Evolutionary conservation across 1,140 invertebrate genomes (phyloP), one percentile per base, ranked within the genome.

Genomic region (Elymnias hypermnestra): DNA sequence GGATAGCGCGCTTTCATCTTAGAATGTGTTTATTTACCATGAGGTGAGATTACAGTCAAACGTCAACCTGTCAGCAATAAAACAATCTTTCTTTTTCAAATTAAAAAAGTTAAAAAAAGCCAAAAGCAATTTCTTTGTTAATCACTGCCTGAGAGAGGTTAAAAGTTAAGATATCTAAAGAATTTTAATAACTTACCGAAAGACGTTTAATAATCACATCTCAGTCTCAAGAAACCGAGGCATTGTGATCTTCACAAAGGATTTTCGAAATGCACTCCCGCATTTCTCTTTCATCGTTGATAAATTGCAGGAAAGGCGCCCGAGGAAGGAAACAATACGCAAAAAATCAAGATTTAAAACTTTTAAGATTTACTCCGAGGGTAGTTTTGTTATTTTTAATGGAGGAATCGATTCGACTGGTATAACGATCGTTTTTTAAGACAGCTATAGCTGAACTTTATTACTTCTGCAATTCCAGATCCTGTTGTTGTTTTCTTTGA

Each of bases 181-280:
- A 22, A 19, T 49, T 40, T 49, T 43, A 44, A 43, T 51, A 51
- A 44, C 36, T 51, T 39, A 12, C 17, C 35, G 25, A 10, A 44
- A 47, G 35, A 44, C 48, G n/a, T 29, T 38, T 39, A 51, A 44
- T 39, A 51, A 51, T 51, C 48, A 36, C 46, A 43, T 44, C 41
- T 38, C 26, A 17, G 48, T 37, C 40, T 38, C 43, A 46, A 25
- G 18, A 14, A 39, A 47, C n/a, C 10, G 18, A 13, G 21, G 23
- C 41, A 55, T 55, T 55, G 52, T 55, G 41, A 9, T 31, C 25
- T 25, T 43, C 15, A 55, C 53, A 55, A 55, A 55, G 53, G 53
- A 55, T 55, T 31, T 43, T 44, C 41, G 46, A 21, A 49, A 49
- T 55, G 41, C 47, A 55, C 38, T 44, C 40, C 21, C 40, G 13